Base-by-base conservation (phyloP, 2,888 invertebrate genomes). In the Orthonychiurus folsomi region DNA sequence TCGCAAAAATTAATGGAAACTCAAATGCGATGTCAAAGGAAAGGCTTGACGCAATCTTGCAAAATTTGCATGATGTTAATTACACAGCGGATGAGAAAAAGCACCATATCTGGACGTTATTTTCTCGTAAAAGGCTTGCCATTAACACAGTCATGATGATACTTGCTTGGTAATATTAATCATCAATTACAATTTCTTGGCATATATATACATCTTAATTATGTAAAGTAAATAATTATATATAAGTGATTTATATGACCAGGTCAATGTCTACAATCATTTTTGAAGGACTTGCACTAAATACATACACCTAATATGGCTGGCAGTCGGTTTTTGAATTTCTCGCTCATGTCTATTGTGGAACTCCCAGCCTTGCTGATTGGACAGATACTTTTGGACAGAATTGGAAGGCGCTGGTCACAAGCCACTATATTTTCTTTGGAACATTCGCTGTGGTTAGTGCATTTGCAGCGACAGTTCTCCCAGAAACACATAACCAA, bases 251-350 rank as follows among this genome's bases (percentile, higher is more conserved):
- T 15, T 37, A n/a, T 18, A 53, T 52, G 25, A n/a, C 5, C 65
- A 74, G 74, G 71, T 65, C 73, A 1, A 73, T 74, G 61, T 74
- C 74, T 65, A 72, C 72, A 26, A 61, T 74, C 9, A 71, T 75
- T n/a, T 76, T 75, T 66, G 74, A 73, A 58, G 75, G 74, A 23
- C 69, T 76, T 50, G 72, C 72, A 3, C 66, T 75, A 24, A 76
- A n/a, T n/a, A n/a, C n/a, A 76, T 61, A 70, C 73, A 0, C 66
- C 73, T 1, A 75, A 75, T 62, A 78, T 83, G 74, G 80, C 80
- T 59, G 84, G 83, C 50, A 85, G 85, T 76, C 85, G 85, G 20
- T 85, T 84, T 74, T 72, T 85, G 66, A 85, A 84, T 76, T 85
- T 84, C 75, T 81, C 84, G 62, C 80, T 82, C 74, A 83, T 86